Conservation (phyloP, 2,888 invertebrate genomes). For the Trisateles emortualis region DNA sequence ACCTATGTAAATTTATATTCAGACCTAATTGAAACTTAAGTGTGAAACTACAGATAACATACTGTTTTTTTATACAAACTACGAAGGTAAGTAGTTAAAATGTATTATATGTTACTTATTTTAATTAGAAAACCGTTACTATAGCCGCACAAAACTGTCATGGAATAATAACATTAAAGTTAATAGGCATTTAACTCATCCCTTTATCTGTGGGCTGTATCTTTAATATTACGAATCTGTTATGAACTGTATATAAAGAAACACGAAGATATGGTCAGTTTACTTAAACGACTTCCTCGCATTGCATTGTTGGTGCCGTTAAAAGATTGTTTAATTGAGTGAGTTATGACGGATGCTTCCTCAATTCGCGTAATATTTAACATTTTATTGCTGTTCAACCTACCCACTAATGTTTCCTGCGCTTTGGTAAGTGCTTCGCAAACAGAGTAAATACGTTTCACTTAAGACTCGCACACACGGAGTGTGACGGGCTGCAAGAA, state of each 20-base stretch:
- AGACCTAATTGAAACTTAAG: no score
- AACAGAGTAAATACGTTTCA: constrained; percentile 47
- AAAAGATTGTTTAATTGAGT: constrained; percentile 60
- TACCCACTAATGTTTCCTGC: constrained; percentile 59
- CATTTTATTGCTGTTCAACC: constrained; percentile 53
- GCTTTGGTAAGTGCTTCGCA: constrained; percentile 56
- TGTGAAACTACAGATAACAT: constrained; percentile 1
- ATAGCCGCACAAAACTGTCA: constrained; percentile 21
- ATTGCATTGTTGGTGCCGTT: constrained; percentile 48
- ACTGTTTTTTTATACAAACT: no score
- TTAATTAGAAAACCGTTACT: constrained; percentile 29
- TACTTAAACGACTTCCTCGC: constrained; percentile 60
- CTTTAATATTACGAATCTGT: constrained; percentile 25
- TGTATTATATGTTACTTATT: constrained; percentile 24
- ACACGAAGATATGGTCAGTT: constrained; percentile 58
- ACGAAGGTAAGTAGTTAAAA: no score
- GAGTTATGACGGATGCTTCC: constrained; percentile 61
- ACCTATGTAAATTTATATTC: no score
- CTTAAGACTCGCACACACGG: no score
- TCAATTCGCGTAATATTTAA: constrained; percentile 59
- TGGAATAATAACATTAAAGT: constrained; percentile 42
- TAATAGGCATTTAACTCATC: constrained; percentile 50
- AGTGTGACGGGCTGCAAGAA: no score
- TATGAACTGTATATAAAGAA: constrained; percentile 24
- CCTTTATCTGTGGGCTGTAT: constrained; percentile 31